Evolutionary conservation across 1,140 invertebrate species (phyloP).

Genomic region (Scylla paramamosain): DNA sequence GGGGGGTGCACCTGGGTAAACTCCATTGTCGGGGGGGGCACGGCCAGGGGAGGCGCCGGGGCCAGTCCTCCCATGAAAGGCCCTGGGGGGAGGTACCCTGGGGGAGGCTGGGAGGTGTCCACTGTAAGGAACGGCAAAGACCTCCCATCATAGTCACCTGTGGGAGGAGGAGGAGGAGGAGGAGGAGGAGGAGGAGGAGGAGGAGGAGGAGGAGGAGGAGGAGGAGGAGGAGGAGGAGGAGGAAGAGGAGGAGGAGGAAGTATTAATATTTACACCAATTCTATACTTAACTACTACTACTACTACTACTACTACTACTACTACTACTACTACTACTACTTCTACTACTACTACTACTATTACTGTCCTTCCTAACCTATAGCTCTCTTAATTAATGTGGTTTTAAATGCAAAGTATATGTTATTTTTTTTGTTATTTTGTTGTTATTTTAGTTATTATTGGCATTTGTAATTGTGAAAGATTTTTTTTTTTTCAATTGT

Average conservation of each 20-base stretch:
- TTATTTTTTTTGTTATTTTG: too few species aligned
- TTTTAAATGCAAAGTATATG: too few species aligned
- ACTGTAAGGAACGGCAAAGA: constrained; percentile 77
- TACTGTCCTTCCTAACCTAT: too few species aligned
- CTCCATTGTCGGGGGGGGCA: constrained; percentile 69
- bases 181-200: background rate
- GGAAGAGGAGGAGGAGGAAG: background rate
- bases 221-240: background rate
- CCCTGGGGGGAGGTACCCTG: constrained; percentile 81
- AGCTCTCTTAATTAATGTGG: too few species aligned
- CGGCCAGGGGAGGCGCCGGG: constrained; percentile 70
- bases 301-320: background rate
- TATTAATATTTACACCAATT: too few species aligned
- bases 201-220: background rate
- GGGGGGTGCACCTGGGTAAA: constrained; percentile 76
- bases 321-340: background rate
- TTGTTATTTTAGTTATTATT: too few species aligned
- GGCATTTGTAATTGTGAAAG: too few species aligned
- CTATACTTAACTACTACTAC: background rate
- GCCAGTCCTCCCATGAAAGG: constrained; percentile 67
- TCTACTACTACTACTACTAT: background rate
- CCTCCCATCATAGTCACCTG: constrained; percentile 76
- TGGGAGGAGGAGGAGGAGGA: background rate
- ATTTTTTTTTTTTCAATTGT: too few species aligned
- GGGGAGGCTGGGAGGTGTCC: constrained; percentile 84